Evolutionary conservation across 1,140 invertebrate species (phyloP).

Genomic region (Nebria ingens): DNA sequence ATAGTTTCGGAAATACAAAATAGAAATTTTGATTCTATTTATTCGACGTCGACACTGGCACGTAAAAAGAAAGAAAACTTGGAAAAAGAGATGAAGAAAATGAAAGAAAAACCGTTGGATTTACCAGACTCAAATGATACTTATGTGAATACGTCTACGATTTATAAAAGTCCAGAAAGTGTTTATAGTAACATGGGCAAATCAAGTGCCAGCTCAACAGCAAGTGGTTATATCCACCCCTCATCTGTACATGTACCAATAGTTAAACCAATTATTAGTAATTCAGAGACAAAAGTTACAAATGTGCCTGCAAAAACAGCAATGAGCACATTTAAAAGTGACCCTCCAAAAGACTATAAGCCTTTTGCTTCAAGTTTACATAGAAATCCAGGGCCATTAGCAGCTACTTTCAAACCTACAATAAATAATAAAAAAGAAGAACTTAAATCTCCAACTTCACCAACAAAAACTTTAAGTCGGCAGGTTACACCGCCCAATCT

Average conservation of each 20-base stretch:
- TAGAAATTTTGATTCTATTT: slow-evolving; percentile 74
- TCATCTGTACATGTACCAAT: slow-evolving; percentile 53
- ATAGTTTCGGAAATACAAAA: slow-evolving; percentile 80
- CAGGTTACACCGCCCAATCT: slow-evolving; percentile 13
- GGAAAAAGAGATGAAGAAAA: slow-evolving; percentile 27
- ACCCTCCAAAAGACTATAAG: slow-evolving; percentile 19
- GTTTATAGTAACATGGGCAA: slow-evolving; percentile 50
- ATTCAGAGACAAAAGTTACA: slow-evolving; percentile 11
- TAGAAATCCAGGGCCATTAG: slow-evolving; percentile 27
- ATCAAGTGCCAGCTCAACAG: slow-evolving; percentile 46
- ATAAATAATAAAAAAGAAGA: too few relatives aligned
- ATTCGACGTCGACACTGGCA: slow-evolving; percentile 58
- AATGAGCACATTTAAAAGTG: slow-evolving; percentile 24
- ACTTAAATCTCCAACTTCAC: too few relatives aligned
- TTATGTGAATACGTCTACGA: slow-evolving; percentile 41
- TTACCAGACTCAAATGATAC: slow-evolving; percentile 32
- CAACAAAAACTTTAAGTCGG: slow-evolving; percentile 12
- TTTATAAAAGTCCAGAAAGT: slow-evolving; percentile 47
- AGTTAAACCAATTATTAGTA: slow-evolving; percentile 21
- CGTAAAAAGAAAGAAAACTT: slow-evolving; percentile 47
- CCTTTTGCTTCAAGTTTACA: slow-evolving; percentile 30
- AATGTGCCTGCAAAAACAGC: slow-evolving; percentile 18
- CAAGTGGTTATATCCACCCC: slow-evolving; percentile 61
- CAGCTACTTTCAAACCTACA: slow-evolving; percentile 26
- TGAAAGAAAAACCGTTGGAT: slow-evolving; percentile 34